Evolutionary conservation across 2,113 vertebrate genomes (phyloP).

Genomic region (Condylura cristata): DNA sequence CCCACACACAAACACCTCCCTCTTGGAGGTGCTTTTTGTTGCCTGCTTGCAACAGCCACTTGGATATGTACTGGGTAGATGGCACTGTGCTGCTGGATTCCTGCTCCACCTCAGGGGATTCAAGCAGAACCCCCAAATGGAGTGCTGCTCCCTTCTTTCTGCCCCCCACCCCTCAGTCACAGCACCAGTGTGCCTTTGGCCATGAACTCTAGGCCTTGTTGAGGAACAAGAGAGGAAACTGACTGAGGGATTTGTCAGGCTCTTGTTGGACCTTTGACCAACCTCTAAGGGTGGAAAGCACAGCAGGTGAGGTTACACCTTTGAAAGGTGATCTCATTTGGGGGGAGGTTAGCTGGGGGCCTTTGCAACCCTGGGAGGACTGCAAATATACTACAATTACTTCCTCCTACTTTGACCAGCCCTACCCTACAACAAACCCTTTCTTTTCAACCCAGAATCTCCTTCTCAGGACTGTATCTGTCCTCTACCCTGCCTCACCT

Average conservation of each 20-base stretch:
- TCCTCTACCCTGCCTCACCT: background rate
- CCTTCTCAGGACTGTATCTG: background rate
- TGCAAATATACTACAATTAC: slow-evolving; percentile 1
- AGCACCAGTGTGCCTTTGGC: background rate
- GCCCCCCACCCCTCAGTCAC: background rate
- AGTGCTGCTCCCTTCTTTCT: background rate
- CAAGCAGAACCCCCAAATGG: background rate
- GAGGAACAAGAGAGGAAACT: background rate
- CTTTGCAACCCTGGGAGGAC: background rate
- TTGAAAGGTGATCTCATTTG: slow-evolving; percentile 43
- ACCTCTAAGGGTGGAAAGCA: slow-evolving; percentile 3
- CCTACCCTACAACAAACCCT: background rate
- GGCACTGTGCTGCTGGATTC: background rate
- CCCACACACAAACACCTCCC: background rate
- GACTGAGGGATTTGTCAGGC: background rate
- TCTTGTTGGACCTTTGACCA: slow-evolving; percentile 30
- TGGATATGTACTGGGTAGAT: background rate
- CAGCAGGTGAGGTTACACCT: background rate
- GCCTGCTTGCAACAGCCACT: background rate
- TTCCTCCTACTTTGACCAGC: background rate
- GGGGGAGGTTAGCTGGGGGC: background rate
- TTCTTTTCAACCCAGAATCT: slow-evolving; percentile 37
- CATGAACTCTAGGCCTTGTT: slow-evolving; percentile 24
- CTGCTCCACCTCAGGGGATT: background rate
- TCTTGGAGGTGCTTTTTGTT: too few species aligned